Percentiles rank a stretch among this genome's conserved stretches.
Conservation (phyloP, 1,140 invertebrate genomes). For the Spodoptera litura region DNA sequence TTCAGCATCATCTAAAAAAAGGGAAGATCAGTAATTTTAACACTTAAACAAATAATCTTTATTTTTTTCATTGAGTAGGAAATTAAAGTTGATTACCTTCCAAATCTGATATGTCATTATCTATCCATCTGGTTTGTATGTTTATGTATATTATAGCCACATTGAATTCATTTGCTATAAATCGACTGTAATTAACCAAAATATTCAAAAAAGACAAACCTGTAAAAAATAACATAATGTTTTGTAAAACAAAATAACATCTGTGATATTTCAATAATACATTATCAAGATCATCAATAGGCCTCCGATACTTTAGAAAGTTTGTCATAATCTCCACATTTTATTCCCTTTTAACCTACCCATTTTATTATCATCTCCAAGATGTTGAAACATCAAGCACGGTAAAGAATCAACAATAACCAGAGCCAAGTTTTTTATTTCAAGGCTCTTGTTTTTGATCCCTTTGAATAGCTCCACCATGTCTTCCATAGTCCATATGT, state of each 20-base stretch:
- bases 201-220: slow-evolving; percentile 85
- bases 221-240: slow-evolving; percentile 55
- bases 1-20: slow-evolving; percentile 66
- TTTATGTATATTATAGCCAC: slow-evolving; percentile 87
- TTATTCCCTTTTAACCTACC: slow-evolving; percentile 55
- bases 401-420: slow-evolving; percentile 89
- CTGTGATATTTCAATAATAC: too few species aligned
- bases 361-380: slow-evolving; percentile 82
- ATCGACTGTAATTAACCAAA: slow-evolving; percentile 86
- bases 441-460: slow-evolving; percentile 73
- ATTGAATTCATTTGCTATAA: slow-evolving; percentile 83
- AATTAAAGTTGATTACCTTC: slow-evolving; percentile 64
- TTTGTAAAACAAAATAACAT: too few species aligned
- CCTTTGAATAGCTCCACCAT: slow-evolving; percentile 83
- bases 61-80: neutral
- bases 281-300: too few species aligned
- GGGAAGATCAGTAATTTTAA: slow-evolving; percentile 24
- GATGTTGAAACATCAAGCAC: slow-evolving; percentile 82
- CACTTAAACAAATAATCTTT: slow-evolving; percentile 41
- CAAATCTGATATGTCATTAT: slow-evolving; percentile 73
- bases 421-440: slow-evolving; percentile 75
- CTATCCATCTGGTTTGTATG: slow-evolving; percentile 86
- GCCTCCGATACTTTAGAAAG: too few species aligned
- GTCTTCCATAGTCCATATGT: slow-evolving; percentile 81
- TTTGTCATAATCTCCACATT: too few species aligned